Base-by-base conservation (phyloP, 2,888 invertebrate species). In the Agrochola circellaris region DNA sequence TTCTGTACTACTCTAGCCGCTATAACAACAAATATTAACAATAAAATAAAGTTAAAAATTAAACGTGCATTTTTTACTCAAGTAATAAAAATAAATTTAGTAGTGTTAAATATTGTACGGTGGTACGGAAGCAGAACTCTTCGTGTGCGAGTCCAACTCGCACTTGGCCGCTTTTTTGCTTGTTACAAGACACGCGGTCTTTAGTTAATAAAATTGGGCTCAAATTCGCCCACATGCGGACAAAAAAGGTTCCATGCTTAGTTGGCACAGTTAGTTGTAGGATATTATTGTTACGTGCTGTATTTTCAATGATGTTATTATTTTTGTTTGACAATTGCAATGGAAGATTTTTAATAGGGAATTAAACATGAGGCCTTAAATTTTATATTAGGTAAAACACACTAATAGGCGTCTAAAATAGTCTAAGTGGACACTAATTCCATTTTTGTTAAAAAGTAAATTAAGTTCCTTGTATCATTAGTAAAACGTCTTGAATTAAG, bases 171-270 rank as follows among this genome's bases (percentile, higher is more conserved):
- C 11, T 54, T 81, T 76, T 84, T 88, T 83, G 77, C 83, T 83
- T 62, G 68, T 77, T 73, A 69, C 71, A 54, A 70, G 73, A 79
- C 70, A 78, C 30, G 73, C 68, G 64, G 74, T 88, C 75, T 75
- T 83, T 85, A 84, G n/a, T n/a, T 61, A 45, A 73, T 82, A 75
- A 82, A 85, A 82, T 83, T 81, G 65, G 45, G 42, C 65, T 77
- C 65, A 74, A 78, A 74, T 30, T 77, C 73, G 72, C 88, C 87
- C 80, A 88, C 88, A 69, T 65, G 17, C 11, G 17, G 26, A 68
- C 65, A 79, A 87, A 85, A 87, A 81, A 26, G 42, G 56, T 51
- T 51, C 8, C 15, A n/a, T 51, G 42, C 20, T 66, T 51, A 56
- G 13, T 38, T n/a, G 15, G 48, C 61, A 79, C 51, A 51, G 58